Conservation (phyloP, 1,140 invertebrate species). For the Octopus sinensis region DNA sequence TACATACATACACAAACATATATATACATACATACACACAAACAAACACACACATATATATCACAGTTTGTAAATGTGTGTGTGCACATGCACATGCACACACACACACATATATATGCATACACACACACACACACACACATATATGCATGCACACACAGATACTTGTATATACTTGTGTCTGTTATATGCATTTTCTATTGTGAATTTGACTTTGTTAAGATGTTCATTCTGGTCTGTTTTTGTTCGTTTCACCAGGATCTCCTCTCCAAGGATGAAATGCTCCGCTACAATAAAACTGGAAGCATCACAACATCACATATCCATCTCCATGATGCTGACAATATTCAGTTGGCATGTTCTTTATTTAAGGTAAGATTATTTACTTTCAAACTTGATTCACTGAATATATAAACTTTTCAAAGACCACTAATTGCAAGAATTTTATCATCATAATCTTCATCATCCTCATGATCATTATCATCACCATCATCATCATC, state of each 20-base stretch:
- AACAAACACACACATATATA: background rate
- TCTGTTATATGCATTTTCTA: no score
- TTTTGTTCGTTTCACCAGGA: constrained; percentile 58
- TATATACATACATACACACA: background rate
- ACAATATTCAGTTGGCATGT: constrained; percentile 86
- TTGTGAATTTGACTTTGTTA: background rate
- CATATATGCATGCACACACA: background rate
- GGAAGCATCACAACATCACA: constrained; percentile 88
- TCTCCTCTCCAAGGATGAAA: constrained; percentile 83
- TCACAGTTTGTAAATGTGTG: background rate
- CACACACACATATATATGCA: background rate
- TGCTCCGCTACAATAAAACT: constrained; percentile 85
- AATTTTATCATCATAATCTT: no score
- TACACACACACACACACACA: background rate
- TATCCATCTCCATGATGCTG: constrained; percentile 91
- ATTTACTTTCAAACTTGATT: no score
- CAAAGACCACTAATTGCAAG: no score
- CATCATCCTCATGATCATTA: no score
- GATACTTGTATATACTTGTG: background rate
- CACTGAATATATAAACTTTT: no score
- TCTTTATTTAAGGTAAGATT: constrained; percentile 80
- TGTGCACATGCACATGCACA: background rate
- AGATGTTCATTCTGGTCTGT: constrained; percentile 8
- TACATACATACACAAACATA: background rate
- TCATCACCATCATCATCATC: no score